Evolutionary conservation across 1,140 invertebrate genomes (phyloP), one percentile per base, ranked within the genome.

Genomic region (Eumaeus atala): DNA sequence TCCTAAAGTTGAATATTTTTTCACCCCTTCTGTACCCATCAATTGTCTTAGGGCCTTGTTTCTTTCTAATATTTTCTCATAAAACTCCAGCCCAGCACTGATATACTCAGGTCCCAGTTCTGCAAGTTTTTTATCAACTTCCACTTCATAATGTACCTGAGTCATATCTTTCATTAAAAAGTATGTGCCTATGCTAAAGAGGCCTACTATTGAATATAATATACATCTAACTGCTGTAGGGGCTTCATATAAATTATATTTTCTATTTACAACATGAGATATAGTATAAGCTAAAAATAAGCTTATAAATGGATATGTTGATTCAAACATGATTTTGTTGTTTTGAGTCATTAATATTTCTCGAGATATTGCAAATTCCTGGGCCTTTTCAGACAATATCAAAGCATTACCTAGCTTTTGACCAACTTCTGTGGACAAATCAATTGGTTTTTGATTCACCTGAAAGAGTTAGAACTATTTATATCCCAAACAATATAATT

Each of bases 311-410:
- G 85, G 87, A 65, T 88, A 89, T 4, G 84, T 48, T 3, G 87
- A 89, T 64, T 91, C 89, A 42, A 89, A 68, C 11, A 90, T 68
- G 7, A 91, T 64, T 61, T 91, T 88, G 48, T 89, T 72, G 8
- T 90, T 90, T 51, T 91, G 79, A 9, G 88, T 74, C 70, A 89
- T 87, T 51, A 91, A 71, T 42, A 96, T 89, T 85, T 95, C 91
- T 56, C 91, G 88, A 51, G 93, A 94, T 17, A 96, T 91, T 9
- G 91, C 94, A 88, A 94, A 96, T 54, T 93, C 89, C 70, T 95
- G 90, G 5, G 93, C 93, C 44, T 93, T 90, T 42, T 94, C 91
- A 9, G 92, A 91, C 1, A 96, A 66, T 1, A 94, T 71, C 11
- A 95, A 63, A 1, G 93, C 90, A 3, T 93, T 72, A 33, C 91